A percentile compares a stretch with the other conserved stretches of the same genome.
Conservation (phyloP, 2,113 vertebrate genomes). For the rabbit (Oryctolagus cuniculus) region mOryCun1.1 NC_091438.1:52269501-52270000, state of each 20-base stretch:
- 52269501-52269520: background rate
- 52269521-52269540: background rate
- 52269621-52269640: background rate
- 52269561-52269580: background rate
- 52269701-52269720: constrained; percentile 77
- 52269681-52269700: constrained; percentile 75
- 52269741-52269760: constrained; percentile 81
- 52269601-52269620: constrained; percentile 4
- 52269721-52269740: constrained; percentile 81
- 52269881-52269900: constrained; percentile 63
- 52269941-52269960: constrained; percentile 61
- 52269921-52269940: constrained; percentile 81
- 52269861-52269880: constrained; percentile 78
- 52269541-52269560: background rate
- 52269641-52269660: constrained; percentile 47
- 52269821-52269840: constrained; percentile 81
- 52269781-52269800: constrained; percentile 76
- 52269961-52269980: constrained; percentile 64
- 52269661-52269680: constrained; percentile 65
- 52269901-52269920: constrained; percentile 70
- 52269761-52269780: constrained; percentile 79
- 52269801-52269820: constrained; percentile 75
- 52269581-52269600: constrained; percentile 35
- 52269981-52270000: constrained; percentile 46
- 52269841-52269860: constrained; percentile 84